These are phyloP conservation scores for Palythoa grandis DNA, from an alignment of 92 coral and sea anemone genomes.

Conservation along the genomic window DNA sequence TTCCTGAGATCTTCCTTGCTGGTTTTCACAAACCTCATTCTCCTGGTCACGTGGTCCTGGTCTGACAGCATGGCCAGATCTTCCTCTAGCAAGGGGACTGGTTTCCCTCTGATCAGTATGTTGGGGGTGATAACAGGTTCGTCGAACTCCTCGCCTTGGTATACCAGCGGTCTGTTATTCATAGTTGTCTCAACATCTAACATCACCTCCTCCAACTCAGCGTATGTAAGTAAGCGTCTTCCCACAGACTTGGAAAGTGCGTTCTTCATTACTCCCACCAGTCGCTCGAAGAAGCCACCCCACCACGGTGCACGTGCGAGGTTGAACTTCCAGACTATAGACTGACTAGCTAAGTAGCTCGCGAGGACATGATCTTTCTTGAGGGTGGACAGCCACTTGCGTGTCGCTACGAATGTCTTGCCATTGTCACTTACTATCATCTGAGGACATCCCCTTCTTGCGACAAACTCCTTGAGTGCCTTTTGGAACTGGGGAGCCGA, in stretches of 20 bases:
- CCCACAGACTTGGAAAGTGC: conserved; percentile 45
- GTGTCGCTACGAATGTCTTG: conserved; percentile 58
- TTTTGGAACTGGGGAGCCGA: conserved; percentile 49
- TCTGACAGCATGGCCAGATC: conserved; percentile 49
- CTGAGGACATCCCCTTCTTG: conserved; percentile 50
- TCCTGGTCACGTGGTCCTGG: conserved; percentile 41
- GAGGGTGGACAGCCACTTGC: conserved; percentile 50
- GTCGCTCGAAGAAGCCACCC: conserved; percentile 44
- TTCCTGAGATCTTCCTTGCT: conserved; percentile 11
- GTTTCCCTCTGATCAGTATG: conserved; percentile 53
- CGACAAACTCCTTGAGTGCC: conserved; percentile 58
- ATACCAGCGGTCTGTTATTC: conserved; percentile 72
- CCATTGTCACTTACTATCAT: conserved; percentile 62
- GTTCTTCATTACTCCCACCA: conserved; percentile 47
- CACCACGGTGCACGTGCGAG: conserved; percentile 43
- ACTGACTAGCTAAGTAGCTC: conserved; percentile 21
- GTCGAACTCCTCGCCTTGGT: conserved; percentile 67
- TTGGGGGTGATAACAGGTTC: conserved; percentile 71
- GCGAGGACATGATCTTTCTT: conserved; percentile 44
- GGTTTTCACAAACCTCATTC: conserved; percentile 10
- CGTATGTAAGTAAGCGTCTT: conserved; percentile 8
- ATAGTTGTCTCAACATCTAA: conserved; percentile 58
- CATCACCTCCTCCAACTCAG: conserved; percentile 59
- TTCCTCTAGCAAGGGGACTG: conserved; percentile 45
- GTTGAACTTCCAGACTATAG: conserved; percentile 59